A percentile compares a stretch with the other conserved stretches of the same genome.
Conservation (phyloP, 1,140 invertebrate species). For the Drosophila rufa region DNA sequence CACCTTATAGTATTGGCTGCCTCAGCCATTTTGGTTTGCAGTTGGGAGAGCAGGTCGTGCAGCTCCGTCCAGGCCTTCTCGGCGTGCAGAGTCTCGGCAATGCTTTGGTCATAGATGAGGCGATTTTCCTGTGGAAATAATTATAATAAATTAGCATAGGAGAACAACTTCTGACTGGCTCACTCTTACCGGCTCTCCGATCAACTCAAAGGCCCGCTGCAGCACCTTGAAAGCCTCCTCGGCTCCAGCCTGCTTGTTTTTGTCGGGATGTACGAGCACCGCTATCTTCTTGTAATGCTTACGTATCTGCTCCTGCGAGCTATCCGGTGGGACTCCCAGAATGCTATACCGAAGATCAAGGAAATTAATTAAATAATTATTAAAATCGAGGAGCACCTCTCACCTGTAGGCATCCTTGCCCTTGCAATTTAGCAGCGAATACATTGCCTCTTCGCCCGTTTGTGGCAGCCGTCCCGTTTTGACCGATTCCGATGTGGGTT, state of each 20-base stretch:
- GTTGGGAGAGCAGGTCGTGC: constrained; percentile 92
- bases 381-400: not conserved
- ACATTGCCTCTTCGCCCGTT: constrained; percentile 97
- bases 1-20: constrained; percentile 94
- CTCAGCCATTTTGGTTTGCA: constrained; percentile 97
- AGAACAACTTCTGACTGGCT: too few species aligned
- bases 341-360: constrained; percentile 88
- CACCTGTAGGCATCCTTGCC: constrained; percentile 97
- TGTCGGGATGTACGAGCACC: constrained; percentile 97
- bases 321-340: constrained; percentile 93
- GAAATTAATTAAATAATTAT: not conserved
- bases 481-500: constrained; percentile 60
- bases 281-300: constrained; percentile 97
- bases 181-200: constrained; percentile 93
- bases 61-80: constrained; percentile 94
- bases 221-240: constrained; percentile 98
- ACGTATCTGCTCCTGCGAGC: constrained; percentile 96
- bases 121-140: constrained; percentile 89
- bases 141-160: not conserved
- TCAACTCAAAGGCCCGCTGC: constrained; percentile 96
- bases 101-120: constrained; percentile 90
- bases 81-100: constrained; percentile 91
- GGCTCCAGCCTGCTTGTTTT: constrained; percentile 96
- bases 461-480: constrained; percentile 89
- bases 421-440: constrained; percentile 95